Conservation (phyloP, 2,888 invertebrate species). For the Phaedon cochleariae region DNA sequence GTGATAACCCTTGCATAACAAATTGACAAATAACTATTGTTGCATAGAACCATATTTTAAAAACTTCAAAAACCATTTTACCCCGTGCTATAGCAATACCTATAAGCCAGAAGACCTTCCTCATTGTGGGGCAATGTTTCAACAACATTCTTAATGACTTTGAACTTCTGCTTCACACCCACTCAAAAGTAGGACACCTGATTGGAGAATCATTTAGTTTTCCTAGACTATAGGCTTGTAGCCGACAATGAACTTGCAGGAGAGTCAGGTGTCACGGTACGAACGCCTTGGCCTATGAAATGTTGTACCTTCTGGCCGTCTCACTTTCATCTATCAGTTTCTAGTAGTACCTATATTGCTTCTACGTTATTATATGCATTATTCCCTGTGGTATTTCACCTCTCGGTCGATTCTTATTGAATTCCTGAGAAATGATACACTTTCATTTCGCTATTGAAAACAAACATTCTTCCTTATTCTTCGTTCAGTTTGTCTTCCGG, state of each 20-base stretch:
- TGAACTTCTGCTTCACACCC: no score
- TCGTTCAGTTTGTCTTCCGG: neutral
- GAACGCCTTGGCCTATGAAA: neutral
- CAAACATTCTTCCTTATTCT: neutral
- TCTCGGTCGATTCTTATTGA: neutral
- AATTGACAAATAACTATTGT: no score
- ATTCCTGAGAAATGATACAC: neutral
- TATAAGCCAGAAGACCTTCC: no score
- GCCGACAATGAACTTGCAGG: neutral
- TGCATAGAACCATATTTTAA: no score
- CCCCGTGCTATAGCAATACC: no score
- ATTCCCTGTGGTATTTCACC: neutral
- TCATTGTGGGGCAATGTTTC: no score
- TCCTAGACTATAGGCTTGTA: neutral
- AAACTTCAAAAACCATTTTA: no score
- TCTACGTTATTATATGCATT: neutral
- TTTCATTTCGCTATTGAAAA: neutral
- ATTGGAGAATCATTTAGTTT: neutral
- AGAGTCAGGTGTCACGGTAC: neutral
- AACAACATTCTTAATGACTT: no score
- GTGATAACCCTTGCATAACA: no score
- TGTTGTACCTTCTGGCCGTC: neutral
- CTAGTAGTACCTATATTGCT: neutral
- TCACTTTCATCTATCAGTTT: neutral
- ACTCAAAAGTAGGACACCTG: no score